Evolutionary conservation across 2,113 vertebrate species (phyloP).

Genomic region (Diadophis punctatus): DNA sequence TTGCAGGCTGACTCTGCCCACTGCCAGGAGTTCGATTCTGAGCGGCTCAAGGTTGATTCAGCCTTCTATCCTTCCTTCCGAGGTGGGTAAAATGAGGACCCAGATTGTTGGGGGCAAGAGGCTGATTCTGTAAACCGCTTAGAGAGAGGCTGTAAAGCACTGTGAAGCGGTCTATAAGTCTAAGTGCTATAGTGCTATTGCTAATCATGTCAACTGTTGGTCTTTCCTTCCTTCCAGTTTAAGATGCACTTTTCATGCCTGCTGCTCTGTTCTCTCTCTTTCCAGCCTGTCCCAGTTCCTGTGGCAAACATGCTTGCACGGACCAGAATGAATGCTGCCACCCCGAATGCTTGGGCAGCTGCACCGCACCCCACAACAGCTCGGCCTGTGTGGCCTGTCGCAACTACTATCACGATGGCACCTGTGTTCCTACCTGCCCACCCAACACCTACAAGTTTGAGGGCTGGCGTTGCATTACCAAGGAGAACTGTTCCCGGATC

Average conservation of each 20-base stretch:
- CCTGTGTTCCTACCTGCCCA: constrained; percentile 86
- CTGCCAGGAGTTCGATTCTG: background rate
- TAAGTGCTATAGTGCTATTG: background rate
- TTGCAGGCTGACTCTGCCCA: background rate
- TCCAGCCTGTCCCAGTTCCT: constrained; percentile 85
- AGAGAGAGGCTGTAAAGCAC: background rate
- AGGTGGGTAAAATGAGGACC: background rate
- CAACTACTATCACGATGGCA: constrained; percentile 84
- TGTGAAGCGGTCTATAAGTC: background rate
- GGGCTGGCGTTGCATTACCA: constrained; percentile 94
- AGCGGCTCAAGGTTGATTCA: background rate
- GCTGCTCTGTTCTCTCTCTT: constrained; percentile 28
- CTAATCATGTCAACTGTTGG: too few species aligned
- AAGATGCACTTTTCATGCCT: background rate
- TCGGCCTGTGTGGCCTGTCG: constrained; percentile 87
- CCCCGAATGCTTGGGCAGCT: constrained; percentile 90
- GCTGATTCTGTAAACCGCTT: background rate
- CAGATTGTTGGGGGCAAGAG: background rate
- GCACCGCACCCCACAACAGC: constrained; percentile 78
- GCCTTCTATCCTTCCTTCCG: background rate
- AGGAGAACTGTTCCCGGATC: constrained; percentile 83
- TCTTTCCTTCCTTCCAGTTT: background rate
- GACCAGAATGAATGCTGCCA: constrained; percentile 89
- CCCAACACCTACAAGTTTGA: constrained; percentile 89
- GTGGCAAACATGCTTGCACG: constrained; percentile 83